phyloP scores from a whole-genome alignment of 1,140 invertebrate genomes.

The Saxidomus purpurata region DNA sequence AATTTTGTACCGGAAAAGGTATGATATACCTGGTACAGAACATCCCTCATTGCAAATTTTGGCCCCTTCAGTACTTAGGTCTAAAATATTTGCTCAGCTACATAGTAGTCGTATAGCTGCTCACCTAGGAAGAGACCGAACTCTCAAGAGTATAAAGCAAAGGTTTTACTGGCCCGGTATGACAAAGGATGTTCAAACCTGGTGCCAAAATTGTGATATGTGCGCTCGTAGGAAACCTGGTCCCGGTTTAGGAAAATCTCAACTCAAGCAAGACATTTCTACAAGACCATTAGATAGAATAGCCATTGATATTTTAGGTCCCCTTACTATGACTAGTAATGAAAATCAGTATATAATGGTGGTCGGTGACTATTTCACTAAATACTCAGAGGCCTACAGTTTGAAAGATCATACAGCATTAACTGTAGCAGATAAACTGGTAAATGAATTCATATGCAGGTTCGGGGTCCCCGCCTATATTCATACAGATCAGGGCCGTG shows the following conservation, averaged over 20 bases:
- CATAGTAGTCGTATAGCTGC: constrained; percentile 1
- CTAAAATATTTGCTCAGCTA: neutral
- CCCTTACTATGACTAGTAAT: constrained; percentile 3
- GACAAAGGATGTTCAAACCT: neutral
- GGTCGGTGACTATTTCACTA: constrained; percentile 76
- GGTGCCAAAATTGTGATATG: constrained; percentile 33
- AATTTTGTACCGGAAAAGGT: neutral
- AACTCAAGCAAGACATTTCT: constrained; percentile 39
- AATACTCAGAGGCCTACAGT: constrained; percentile 71
- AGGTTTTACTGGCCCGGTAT: constrained; percentile 55
- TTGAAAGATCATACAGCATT: constrained; percentile 64
- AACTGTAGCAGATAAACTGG: constrained; percentile 51
- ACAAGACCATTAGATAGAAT: constrained; percentile 28
- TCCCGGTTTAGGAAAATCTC: constrained; percentile 1
- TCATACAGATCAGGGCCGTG: constrained; percentile 82
- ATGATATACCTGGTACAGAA: constrained; percentile 10
- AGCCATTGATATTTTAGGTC: constrained; percentile 64
- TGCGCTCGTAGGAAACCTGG: constrained; percentile 55
- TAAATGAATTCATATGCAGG: constrained; percentile 61
- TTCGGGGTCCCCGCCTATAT: constrained; percentile 84
- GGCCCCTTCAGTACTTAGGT: constrained; percentile 2
- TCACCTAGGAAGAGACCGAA: constrained; percentile 43
- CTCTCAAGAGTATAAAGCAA: neutral
- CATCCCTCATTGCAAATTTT: neutral
- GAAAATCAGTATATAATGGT: constrained; percentile 78